Evolutionary conservation across 2,888 invertebrate genomes (phyloP).

Genomic region (Ceriagrion tenellum): DNA sequence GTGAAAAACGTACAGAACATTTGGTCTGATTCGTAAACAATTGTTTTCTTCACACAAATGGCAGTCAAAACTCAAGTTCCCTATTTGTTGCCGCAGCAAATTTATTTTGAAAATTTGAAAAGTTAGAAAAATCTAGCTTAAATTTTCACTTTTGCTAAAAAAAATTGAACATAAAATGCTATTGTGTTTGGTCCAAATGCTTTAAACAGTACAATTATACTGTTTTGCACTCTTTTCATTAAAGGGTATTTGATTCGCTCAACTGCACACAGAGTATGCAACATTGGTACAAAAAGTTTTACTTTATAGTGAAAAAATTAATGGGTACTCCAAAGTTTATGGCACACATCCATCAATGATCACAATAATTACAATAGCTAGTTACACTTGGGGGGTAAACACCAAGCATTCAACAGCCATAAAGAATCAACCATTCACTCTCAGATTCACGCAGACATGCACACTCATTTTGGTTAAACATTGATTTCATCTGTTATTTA

Average conservation of each 20-base stretch:
- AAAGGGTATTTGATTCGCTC: constrained; percentile 21
- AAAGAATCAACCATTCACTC: constrained; percentile 14
- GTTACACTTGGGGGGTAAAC: constrained; percentile 21
- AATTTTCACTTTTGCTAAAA: constrained; percentile 39
- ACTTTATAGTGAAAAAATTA: constrained; percentile 42
- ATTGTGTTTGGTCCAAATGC: constrained; percentile 60
- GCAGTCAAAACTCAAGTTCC: constrained; percentile 14
- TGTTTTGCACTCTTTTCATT: constrained; percentile 40
- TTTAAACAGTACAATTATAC: constrained; percentile 37
- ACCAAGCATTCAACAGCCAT: constrained; percentile 36
- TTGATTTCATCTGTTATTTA: constrained; percentile 46
- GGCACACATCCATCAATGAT: constrained; percentile 50
- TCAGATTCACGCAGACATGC: neutral
- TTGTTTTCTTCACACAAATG: constrained; percentile 10
- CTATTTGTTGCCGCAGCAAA: constrained; percentile 45
- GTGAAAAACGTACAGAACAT: constrained; percentile 40
- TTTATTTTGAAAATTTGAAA: constrained; percentile 25
- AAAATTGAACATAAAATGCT: constrained; percentile 46
- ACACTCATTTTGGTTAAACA: constrained; percentile 21
- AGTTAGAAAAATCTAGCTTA: constrained; percentile 53
- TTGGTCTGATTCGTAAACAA: constrained; percentile 24
- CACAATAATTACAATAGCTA: constrained; percentile 44
- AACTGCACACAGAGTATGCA: constrained; percentile 27
- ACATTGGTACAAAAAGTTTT: constrained; percentile 54
- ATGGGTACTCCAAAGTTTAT: constrained; percentile 46